Evolutionary conservation across 2,888 invertebrate genomes (phyloP), one percentile per base, ranked within the genome.

Genomic region (Philereme vetulata): DNA sequence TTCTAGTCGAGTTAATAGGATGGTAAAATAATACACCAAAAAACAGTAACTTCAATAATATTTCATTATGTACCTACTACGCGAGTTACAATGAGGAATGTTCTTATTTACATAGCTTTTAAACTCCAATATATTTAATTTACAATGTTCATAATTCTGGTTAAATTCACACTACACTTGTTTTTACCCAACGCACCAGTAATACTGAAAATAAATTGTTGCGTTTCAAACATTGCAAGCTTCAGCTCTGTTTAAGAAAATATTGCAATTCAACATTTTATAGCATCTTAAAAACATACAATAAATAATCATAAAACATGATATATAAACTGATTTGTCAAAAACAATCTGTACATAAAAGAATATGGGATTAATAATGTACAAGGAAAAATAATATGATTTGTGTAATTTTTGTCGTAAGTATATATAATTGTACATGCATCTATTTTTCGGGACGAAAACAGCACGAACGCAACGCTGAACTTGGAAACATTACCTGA

Each of bases 61-160:
- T 91, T 88, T 91, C 90, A 91, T 91, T 91, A 91, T 91, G 88
- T 90, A 92, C n/a, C n/a, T n/a, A n/a, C 92, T 92, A 92, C 92
- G 88, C 89, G 86, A 91, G 86, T 92, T 88, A 84, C 85, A 89
- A 86, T 89, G 90, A 92, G 92, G 92, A 93, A 93, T 93, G 92
- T 92, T 90, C 87, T 90, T 92, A 92, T 92, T 91, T 92, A 92
- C 92, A 92, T 89, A 90, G 87, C 82, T 84, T 78, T 83, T 82
- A 76, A 76, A 81, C 77, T 84, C 82, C 82, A 81, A 85, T 86
- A 84, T 81, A 76, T 65, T 65, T 62, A 70, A 68, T 68, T 72
- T 65, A 71, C 79, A 79, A 74, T 61, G 60, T 63, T 65, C 75
- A 80, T 79, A 78, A 62, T 60, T 64, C 52, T 42, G 64, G 60